Percentiles rank a stretch among this genome's conserved stretches.
These are phyloP conservation scores for Drosophila kambysellisi DNA, from an alignment of 2,888 invertebrate genomes.

Conservation along the genomic window DNA sequence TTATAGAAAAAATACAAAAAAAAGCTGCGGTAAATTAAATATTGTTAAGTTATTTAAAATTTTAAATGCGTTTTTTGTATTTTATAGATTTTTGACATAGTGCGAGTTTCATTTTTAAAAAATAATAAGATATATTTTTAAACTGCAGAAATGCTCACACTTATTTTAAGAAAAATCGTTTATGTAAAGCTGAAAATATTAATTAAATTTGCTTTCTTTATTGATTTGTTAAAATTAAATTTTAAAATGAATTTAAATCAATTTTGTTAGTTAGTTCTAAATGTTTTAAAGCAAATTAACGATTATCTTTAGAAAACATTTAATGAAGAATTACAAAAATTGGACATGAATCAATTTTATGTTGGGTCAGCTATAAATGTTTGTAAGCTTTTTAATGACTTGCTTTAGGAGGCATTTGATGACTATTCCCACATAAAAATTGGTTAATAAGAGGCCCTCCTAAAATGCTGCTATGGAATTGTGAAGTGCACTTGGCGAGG, in stretches of 20 bases:
- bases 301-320: not conserved
- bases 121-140: not conserved
- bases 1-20: not conserved
- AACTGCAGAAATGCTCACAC: not conserved
- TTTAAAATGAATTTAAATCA: not conserved
- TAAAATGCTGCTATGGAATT: conserved; percentile 64
- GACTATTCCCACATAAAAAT: conserved; percentile 4
- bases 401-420: conserved; percentile 10
- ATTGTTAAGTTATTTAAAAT: not conserved
- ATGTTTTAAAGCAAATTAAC: not conserved
- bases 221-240: not conserved
- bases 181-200: not conserved
- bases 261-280: not conserved
- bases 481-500: not conserved
- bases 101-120: not conserved
- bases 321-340: not conserved
- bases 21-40: not conserved
- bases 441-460: conserved; percentile 37
- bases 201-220: not conserved
- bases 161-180: not conserved
- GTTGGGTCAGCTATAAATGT: not conserved
- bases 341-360: not conserved
- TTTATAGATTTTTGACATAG: not conserved
- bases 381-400: not conserved
- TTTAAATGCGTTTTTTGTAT: not conserved